Evolutionary conservation across 2,113 vertebrate species (phyloP), one percentile per base, ranked within the genome.

Genomic region (Reinhardtius hippoglossoides): DNA sequence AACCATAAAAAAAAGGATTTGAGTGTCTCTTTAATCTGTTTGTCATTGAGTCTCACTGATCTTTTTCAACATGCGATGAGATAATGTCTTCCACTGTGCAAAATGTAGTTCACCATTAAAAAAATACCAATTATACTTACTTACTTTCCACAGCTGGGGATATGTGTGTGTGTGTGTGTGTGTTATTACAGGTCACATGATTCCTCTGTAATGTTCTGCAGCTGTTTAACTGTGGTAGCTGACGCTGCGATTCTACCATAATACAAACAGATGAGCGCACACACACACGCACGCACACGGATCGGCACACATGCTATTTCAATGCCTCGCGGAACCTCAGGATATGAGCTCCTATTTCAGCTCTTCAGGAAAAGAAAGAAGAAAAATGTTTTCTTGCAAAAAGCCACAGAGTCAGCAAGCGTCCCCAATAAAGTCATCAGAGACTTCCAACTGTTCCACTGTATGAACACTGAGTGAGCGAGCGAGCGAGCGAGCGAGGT

Each of bases 171-270:
- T 78, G 74, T 80, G 73, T 74, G 42, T 71, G 66, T 78, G 78
- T 87, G 75, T 82, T 71, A 85, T 81, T 88, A 71, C 55, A 76
- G 82, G 80, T 92, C 92, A 91, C 85, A 78, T 91, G 90, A 63
- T 24, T 83, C 83, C 65, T 74, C 76, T 82, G 83, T 92, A 92
- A 93, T 91, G 85, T 82, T 86, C 85, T 87, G 86, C 92, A 93
- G 91, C 90, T 93, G 92, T 88, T 83, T 78, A 48, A 82, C 87
- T 87, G 69, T 42, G 74, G 58, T 37, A 68, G 91, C 92, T 92
- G 92, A 92, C 87, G 69, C 77, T 79, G 90, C 88, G 6, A 58
- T 86, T 88, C 87, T 50, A 50, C 65, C 62, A 50, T 77, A 74
- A 72, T 15, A 84, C 73, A 76, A 63, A 78, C 71, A 77, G 60